Evolutionary conservation across 2,113 vertebrate species (phyloP).

Genomic region (Aix galericulata): DNA sequence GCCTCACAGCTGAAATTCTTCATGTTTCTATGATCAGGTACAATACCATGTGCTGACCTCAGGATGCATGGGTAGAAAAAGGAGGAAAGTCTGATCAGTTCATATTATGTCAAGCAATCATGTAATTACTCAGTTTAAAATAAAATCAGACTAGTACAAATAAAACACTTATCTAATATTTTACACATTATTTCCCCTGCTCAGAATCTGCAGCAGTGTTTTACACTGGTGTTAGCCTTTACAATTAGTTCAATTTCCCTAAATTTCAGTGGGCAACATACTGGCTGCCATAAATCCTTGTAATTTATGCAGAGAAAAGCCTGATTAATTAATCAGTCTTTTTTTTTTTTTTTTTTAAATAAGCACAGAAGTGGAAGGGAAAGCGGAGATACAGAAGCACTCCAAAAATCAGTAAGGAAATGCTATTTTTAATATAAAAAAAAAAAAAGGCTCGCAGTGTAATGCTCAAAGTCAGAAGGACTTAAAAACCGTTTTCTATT

Average conservation of each 20-base stretch:
- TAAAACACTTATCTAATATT: not conserved
- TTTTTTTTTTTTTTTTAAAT: not conserved
- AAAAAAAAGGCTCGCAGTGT: not conserved
- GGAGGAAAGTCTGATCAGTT: not conserved
- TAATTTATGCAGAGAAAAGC: not conserved
- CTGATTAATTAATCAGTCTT: not conserved
- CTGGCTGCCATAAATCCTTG: not conserved
- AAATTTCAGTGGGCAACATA: not conserved
- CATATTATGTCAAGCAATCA: not conserved
- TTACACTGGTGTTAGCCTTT: not conserved
- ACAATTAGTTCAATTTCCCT: not conserved
- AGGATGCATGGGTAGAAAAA: not conserved
- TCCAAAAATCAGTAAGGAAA: not conserved
- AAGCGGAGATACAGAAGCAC: not conserved
- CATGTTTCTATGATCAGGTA: not conserved
- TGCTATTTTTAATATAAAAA: constrained; percentile 17
- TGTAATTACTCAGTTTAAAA: not conserved
- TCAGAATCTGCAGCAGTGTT: not conserved
- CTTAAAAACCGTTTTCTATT: constrained; percentile 11
- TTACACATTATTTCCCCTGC: not conserved
- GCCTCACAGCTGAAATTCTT: not conserved
- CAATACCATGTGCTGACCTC: not conserved
- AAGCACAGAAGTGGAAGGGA: not conserved
- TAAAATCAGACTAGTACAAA: not conserved
- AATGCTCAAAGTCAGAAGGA: not conserved